Evolutionary conservation across 2,113 vertebrate species (phyloP), one percentile per base, ranked within the genome.

Genomic region (Delphinapterus leucas): DNA sequence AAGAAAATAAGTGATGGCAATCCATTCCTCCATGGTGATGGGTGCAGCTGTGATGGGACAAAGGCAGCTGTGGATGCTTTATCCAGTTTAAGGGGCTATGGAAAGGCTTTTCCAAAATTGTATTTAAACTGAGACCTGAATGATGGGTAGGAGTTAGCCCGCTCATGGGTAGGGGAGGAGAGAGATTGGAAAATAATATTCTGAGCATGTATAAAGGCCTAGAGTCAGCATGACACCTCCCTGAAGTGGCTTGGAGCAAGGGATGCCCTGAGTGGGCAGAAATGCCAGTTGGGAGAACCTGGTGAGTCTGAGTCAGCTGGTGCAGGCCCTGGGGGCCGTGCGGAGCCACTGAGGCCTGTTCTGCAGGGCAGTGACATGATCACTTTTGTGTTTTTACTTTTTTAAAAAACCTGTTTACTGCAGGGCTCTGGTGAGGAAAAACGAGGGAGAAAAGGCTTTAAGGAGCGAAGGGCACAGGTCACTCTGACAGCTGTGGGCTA

Each of bases 381-480:
- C 58, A 13, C 90, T 93, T 93, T 38, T 85, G 53, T 81, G 60
- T 9, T 68, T 74, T 93, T 89, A 68, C 28, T 70, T 67, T 90
- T 44, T 76, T 9, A 10, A 93, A 96, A 90, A 12, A 79, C 33
- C 60, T 84, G 12, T 88, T 85, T 55, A 49, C 49, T 65, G n/a
- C 41, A 77, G 26, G 73, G 67, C 44, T 89, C 55, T 96, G 71
- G 60, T 23, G 95, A 83, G 12, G 58, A 77, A 63, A 94, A 91
- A 63, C 70, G 79, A 88, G 65, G 23, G 26, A 95, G 79, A 88
- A 97, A 90, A 89, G 63, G 47, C 61, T 93, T 92, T 96, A 68
- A 73, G 83, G 58, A 93, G 38, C 9, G 31, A 88, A 53, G 55
- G 86, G 63, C 87, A 88, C 44, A 55, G 60, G 60, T 96, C 44